Evolutionary conservation across 2,888 invertebrate species (phyloP).

Genomic region (Drosophila maculinotata): DNA sequence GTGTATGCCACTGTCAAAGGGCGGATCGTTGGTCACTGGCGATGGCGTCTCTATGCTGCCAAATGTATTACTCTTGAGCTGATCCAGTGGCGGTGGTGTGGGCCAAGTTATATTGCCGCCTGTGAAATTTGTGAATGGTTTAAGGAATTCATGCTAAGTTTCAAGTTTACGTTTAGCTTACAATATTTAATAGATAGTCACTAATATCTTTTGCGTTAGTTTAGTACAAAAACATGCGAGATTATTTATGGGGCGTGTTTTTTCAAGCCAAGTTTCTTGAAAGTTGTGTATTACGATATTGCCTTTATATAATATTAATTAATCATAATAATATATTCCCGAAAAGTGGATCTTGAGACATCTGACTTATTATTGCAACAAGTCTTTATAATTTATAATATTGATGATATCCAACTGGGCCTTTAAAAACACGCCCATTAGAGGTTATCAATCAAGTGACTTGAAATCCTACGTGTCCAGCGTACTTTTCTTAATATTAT

Average conservation of each 20-base stretch:
- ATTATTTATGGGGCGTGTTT: constrained; percentile 33
- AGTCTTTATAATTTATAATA: no score
- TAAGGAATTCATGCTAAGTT: neutral
- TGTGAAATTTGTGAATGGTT: constrained; percentile 41
- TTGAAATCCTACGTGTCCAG: constrained; percentile 48
- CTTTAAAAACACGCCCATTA: constrained; percentile 23
- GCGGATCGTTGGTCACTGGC: constrained; percentile 83
- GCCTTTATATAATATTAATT: no score
- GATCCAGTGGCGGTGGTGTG: constrained; percentile 83
- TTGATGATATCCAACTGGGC: neutral
- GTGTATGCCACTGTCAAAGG: constrained; percentile 78
- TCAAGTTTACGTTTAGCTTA: constrained; percentile 41
- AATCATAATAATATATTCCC: no score
- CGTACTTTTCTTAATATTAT: constrained; percentile 35
- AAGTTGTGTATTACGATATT: no score
- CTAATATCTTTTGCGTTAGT: constrained; percentile 50
- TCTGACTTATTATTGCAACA: no score
- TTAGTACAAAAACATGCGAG: constrained; percentile 68
- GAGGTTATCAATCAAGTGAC: constrained; percentile 30
- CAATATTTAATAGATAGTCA: constrained; percentile 44
- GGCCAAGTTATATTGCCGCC: constrained; percentile 85
- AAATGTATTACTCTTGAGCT: constrained; percentile 83
- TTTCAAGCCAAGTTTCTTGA: constrained; percentile 10
- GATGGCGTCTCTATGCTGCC: constrained; percentile 85
- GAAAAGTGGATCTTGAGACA: no score